phyloP scores from a whole-genome alignment of 2,888 invertebrate species.

The Leucophenga montana region DNA sequence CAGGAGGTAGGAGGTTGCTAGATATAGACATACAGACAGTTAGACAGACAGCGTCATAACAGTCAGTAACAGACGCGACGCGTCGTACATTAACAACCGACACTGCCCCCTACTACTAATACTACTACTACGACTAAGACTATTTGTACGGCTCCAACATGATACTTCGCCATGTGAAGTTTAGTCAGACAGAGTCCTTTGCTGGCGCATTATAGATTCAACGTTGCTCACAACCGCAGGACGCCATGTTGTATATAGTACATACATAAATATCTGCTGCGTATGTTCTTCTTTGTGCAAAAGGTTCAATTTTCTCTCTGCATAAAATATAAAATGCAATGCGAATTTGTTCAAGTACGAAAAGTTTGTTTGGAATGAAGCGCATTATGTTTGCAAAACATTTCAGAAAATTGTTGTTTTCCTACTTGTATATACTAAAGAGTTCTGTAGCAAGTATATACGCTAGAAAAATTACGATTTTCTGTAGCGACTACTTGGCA shows the following conservation, averaged over 20 bases:
- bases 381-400: conserved; percentile 27
- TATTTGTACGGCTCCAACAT: no score
- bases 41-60: not conserved
- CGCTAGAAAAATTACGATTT: not conserved
- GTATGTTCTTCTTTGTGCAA: not conserved
- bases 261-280: not conserved
- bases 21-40: no score
- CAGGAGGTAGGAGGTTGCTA: not conserved
- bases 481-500: not conserved
- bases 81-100: not conserved
- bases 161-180: not conserved
- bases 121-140: not conserved
- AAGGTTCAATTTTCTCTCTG: not conserved
- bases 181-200: not conserved
- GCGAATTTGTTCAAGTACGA: conserved; percentile 4
- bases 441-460: not conserved
- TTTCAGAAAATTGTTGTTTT: conserved; percentile 13
- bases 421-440: no score
- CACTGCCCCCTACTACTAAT: not conserved
- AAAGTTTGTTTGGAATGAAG: not conserved
- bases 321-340: not conserved
- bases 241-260: conserved; percentile 19
- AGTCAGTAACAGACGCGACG: not conserved
- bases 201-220: not conserved
- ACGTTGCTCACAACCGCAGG: not conserved